phyloP scores from a whole-genome alignment of 2,888 invertebrate species.

The Pantelozetes paolii region DNA sequence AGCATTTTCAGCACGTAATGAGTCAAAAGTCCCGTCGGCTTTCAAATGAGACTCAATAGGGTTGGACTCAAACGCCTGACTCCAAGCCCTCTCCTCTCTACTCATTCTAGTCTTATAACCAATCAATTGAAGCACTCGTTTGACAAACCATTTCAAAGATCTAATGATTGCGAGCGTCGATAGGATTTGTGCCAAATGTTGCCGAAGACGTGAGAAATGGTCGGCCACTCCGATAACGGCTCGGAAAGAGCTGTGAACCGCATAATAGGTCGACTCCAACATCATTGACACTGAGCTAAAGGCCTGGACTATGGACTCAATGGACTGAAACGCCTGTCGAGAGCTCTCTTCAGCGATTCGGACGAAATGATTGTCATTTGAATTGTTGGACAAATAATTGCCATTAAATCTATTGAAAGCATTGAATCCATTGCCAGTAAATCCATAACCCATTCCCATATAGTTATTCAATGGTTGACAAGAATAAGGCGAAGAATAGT shows the following conservation, averaged over 20 bases:
- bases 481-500: constrained; percentile 36
- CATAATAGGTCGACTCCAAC: constrained; percentile 93
- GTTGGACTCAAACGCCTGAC: background rate
- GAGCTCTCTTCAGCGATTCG: constrained; percentile 87
- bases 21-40: background rate
- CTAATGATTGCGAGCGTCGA: constrained; percentile 78
- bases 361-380: constrained; percentile 59
- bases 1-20: background rate
- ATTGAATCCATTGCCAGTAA: constrained; percentile 29
- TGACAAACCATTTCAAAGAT: constrained; percentile 72
- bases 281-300: constrained; percentile 92
- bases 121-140: constrained; percentile 66
- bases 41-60: background rate
- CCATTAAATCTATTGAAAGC: constrained; percentile 24
- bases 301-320: constrained; percentile 84
- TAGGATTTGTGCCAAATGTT: constrained; percentile 79
- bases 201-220: constrained; percentile 77
- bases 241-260: constrained; percentile 88
- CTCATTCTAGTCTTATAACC: constrained; percentile 55
- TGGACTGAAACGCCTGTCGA: constrained; percentile 86
- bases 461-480: constrained; percentile 4
- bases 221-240: constrained; percentile 94
- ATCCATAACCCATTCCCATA: background rate
- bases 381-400: background rate
- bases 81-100: constrained; percentile 10